These are phyloP conservation scores for Cichladusa arquata DNA, from an alignment of 2,113 vertebrate species.

Conservation along the genomic window DNA sequence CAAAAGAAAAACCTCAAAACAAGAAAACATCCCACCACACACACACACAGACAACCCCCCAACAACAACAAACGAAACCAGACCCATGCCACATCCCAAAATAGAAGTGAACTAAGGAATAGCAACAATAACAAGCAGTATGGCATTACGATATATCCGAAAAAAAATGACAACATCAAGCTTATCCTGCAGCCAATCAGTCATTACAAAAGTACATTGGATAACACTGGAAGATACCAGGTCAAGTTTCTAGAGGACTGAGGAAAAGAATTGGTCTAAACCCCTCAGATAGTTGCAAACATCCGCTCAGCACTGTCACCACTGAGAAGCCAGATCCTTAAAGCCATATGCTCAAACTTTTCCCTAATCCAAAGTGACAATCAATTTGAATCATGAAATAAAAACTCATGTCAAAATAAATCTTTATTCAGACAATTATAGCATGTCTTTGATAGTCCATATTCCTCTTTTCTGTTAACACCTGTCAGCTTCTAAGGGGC, in stretches of 20 bases:
- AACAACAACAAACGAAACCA: background rate
- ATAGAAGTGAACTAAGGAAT: background rate
- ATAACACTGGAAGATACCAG: background rate
- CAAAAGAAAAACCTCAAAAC: background rate
- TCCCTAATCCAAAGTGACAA: conserved; percentile 41
- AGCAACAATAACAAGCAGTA: background rate
- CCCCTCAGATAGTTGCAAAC: background rate
- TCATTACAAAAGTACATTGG: background rate
- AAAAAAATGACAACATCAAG: background rate
- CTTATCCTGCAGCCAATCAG: background rate
- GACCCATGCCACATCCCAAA: background rate
- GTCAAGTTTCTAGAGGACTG: background rate
- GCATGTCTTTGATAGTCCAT: background rate
- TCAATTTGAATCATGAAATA: background rate
- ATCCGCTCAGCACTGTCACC: background rate
- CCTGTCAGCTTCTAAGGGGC: background rate
- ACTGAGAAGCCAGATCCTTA: background rate
- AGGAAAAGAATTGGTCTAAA: background rate
- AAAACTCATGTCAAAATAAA: background rate
- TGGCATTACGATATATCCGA: background rate
- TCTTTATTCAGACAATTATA: background rate
- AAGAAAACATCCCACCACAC: fast-evolving
- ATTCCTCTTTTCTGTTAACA: background rate
- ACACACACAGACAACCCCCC: background rate
- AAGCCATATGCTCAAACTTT: conserved; percentile 25